Percentiles rank a stretch among this genome's conserved stretches.
phyloP scores from a whole-genome alignment of 2,888 invertebrate species.

The Cyrtodaria siliqua region DNA sequence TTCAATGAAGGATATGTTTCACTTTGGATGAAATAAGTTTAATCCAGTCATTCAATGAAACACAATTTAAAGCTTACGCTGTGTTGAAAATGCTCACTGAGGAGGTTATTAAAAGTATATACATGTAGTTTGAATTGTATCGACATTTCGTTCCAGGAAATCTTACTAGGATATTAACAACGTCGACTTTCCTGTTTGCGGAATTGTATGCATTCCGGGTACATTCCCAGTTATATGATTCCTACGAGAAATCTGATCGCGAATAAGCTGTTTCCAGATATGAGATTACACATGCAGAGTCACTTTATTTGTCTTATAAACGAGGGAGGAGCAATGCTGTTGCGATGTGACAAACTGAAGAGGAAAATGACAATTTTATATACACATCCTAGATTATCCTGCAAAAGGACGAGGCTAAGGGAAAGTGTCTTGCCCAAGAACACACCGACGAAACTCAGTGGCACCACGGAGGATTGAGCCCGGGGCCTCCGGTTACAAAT shows the following conservation, averaged over 20 bases:
- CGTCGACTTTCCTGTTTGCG: background rate
- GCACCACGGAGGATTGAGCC: too few relatives aligned
- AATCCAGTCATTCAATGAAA: background rate
- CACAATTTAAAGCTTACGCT: background rate
- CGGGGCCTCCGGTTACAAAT: too few relatives aligned
- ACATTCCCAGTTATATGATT: conserved; percentile 2
- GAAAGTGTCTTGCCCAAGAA: too few relatives aligned
- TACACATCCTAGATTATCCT: too few relatives aligned
- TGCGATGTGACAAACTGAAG: background rate
- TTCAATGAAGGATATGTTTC: conserved; percentile 6
- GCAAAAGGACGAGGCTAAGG: too few relatives aligned
- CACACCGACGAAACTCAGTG: too few relatives aligned
- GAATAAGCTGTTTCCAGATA: background rate
- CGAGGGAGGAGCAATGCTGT: background rate
- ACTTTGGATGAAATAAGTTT: background rate
- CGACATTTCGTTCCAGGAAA: background rate
- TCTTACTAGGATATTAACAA: background rate
- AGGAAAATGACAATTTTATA: too few relatives aligned
- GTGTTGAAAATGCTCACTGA: background rate
- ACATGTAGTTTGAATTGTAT: background rate
- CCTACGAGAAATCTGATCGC: conserved; percentile 3
- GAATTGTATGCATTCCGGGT: background rate
- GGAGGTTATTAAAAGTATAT: background rate
- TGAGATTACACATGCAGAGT: background rate
- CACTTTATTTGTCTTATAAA: background rate